Conservation (phyloP, 1,140 invertebrate genomes). For the Neodiprion lecontei region DNA sequence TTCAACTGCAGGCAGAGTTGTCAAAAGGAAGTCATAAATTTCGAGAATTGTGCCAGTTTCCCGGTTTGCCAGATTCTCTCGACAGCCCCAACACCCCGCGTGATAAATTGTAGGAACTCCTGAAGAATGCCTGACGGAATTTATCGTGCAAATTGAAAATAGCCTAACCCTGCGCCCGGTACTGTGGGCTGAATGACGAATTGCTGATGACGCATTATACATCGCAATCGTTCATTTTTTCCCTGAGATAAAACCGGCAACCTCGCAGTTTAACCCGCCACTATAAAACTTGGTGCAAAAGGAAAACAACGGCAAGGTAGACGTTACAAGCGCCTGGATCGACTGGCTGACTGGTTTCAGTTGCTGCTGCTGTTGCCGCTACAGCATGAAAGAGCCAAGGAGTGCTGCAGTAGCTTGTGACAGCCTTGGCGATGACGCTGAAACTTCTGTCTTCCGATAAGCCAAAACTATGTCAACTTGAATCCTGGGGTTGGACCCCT, state of each 20-base stretch:
- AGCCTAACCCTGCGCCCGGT: too few relatives aligned
- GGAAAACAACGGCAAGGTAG: conserved; percentile 30
- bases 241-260: conserved; percentile 40
- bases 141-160: too few relatives aligned
- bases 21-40: too few relatives aligned
- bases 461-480: neutral
- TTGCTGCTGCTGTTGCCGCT: too few relatives aligned
- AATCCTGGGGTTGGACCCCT: too few relatives aligned
- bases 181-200: too few relatives aligned
- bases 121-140: too few relatives aligned
- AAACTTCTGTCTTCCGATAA: neutral
- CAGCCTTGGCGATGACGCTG: neutral
- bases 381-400: neutral
- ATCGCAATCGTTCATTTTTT: neutral
- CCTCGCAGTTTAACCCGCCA: conserved; percentile 37
- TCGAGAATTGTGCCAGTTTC: too few relatives aligned
- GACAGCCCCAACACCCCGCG: too few relatives aligned
- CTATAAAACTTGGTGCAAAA: conserved; percentile 47
- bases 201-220: neutral
- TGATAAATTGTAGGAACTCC: too few relatives aligned
- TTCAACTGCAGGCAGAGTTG: too few relatives aligned
- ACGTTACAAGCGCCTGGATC: neutral
- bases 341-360: neutral
- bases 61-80: too few relatives aligned
- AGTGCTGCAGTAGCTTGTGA: neutral